phyloP scores from a whole-genome alignment of 2,113 vertebrate genomes.

The Vulpes lagopus region DNA sequence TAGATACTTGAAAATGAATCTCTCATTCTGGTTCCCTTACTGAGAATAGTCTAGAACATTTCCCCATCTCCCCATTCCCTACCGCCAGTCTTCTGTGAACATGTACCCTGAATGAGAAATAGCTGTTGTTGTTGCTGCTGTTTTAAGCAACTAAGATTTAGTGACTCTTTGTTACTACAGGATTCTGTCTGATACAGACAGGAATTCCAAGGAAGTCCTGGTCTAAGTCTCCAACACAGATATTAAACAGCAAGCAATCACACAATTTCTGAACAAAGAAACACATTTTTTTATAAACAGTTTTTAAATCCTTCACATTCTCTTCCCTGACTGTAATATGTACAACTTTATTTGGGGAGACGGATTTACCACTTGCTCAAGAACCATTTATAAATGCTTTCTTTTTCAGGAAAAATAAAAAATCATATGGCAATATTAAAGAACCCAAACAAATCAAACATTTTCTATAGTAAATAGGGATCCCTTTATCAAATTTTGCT shows the following conservation, averaged over 20 bases:
- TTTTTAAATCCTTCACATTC: not conserved
- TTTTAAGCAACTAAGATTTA: slow-evolving; percentile 29
- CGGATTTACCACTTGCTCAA: not conserved
- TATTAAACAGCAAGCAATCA: not conserved
- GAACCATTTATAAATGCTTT: not conserved
- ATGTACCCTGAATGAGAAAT: not conserved
- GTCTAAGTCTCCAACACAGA: not conserved
- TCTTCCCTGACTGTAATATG: not conserved
- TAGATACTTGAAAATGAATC: not conserved
- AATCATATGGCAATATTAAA: not conserved
- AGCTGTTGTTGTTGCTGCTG: not conserved
- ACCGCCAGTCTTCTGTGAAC: not conserved
- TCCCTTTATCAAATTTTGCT: not conserved
- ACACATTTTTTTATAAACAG: not conserved
- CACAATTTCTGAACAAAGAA: not conserved
- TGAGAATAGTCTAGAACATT: not conserved
- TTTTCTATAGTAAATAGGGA: not conserved
- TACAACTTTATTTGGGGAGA: not conserved
- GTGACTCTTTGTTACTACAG: not conserved
- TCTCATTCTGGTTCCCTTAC: not conserved
- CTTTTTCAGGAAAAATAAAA: not conserved
- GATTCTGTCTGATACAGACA: not conserved
- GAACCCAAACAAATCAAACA: not conserved
- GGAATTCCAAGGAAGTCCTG: not conserved
- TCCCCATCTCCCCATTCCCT: not conserved